Conservation (phyloP, 1,140 invertebrate species). For the Pachypeltis micranthus region DNA sequence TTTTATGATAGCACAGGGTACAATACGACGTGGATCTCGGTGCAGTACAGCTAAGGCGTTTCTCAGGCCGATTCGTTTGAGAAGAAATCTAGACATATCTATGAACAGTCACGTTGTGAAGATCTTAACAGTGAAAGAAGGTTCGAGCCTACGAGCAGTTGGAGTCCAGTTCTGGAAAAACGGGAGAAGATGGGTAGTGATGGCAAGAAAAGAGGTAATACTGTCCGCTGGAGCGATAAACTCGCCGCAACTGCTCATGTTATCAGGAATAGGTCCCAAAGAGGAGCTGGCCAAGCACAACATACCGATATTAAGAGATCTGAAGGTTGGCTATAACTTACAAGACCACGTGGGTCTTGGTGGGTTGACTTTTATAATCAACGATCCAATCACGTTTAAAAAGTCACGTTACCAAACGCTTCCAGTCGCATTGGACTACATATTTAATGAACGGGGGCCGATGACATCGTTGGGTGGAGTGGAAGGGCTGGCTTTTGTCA, state of each 20-base stretch:
- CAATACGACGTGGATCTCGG: slow-evolving; percentile 68
- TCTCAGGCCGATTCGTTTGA: slow-evolving; percentile 60
- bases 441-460: slow-evolving; percentile 61
- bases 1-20: slow-evolving; percentile 74
- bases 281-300: slow-evolving; percentile 62
- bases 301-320: slow-evolving; percentile 59
- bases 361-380: slow-evolving; percentile 66
- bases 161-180: slow-evolving; percentile 63
- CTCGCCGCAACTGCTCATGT: slow-evolving; percentile 73
- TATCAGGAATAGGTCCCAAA: slow-evolving; percentile 73
- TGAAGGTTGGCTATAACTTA: slow-evolving; percentile 69
- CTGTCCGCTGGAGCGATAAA: slow-evolving; percentile 69
- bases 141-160: slow-evolving; percentile 38
- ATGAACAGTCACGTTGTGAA: slow-evolving; percentile 63
- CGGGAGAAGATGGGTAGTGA: slow-evolving; percentile 47
- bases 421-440: slow-evolving; percentile 66
- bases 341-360: slow-evolving; percentile 76
- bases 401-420: slow-evolving; percentile 64
- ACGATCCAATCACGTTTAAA: slow-evolving; percentile 66
- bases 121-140: slow-evolving; percentile 54
- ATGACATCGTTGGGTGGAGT: slow-evolving; percentile 65
- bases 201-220: slow-evolving; percentile 62
- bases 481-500: slow-evolving; percentile 71
- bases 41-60: slow-evolving; percentile 86
- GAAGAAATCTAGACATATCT: slow-evolving; percentile 70